phyloP scores from a whole-genome alignment of 1,140 invertebrate species.

The Gonatopus flavifemur region DNA sequence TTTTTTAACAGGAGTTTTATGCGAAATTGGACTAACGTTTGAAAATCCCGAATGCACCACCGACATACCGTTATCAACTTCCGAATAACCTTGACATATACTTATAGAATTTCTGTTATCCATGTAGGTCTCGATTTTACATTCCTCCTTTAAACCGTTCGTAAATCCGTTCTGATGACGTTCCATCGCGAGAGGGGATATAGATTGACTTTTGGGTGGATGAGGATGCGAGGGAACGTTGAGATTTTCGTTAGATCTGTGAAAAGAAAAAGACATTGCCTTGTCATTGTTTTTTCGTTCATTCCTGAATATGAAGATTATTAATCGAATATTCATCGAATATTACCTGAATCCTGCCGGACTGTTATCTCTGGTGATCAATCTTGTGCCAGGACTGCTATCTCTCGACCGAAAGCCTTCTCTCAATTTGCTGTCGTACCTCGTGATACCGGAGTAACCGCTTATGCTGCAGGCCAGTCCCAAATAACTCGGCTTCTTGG shows the following conservation, averaged over 20 bases:
- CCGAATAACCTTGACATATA: constrained; percentile 41
- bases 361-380: constrained; percentile 60
- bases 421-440: constrained; percentile 77
- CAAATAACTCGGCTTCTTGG: constrained; percentile 77
- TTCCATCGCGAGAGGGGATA: constrained; percentile 56
- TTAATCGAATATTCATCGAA: constrained; percentile 33
- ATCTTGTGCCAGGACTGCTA: constrained; percentile 65
- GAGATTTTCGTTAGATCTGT: constrained; percentile 51
- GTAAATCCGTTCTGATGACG: constrained; percentile 53
- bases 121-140: constrained; percentile 42
- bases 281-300: too few species aligned
- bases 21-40: constrained; percentile 44
- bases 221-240: constrained; percentile 36
- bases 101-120: constrained; percentile 36
- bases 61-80: constrained; percentile 47
- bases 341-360: constrained; percentile 62
- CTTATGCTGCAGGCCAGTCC: constrained; percentile 86
- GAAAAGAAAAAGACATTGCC: constrained; percentile 13
- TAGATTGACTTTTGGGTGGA: constrained; percentile 51
- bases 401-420: constrained; percentile 68
- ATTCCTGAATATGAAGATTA: too few species aligned
- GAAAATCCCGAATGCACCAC: constrained; percentile 30
- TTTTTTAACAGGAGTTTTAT: constrained; percentile 29
- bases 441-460: constrained; percentile 82
- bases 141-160: constrained; percentile 48